These are phyloP conservation scores for Contarinia nasturtii DNA, from an alignment of 1,140 invertebrate genomes.

Conservation along the genomic window DNA sequence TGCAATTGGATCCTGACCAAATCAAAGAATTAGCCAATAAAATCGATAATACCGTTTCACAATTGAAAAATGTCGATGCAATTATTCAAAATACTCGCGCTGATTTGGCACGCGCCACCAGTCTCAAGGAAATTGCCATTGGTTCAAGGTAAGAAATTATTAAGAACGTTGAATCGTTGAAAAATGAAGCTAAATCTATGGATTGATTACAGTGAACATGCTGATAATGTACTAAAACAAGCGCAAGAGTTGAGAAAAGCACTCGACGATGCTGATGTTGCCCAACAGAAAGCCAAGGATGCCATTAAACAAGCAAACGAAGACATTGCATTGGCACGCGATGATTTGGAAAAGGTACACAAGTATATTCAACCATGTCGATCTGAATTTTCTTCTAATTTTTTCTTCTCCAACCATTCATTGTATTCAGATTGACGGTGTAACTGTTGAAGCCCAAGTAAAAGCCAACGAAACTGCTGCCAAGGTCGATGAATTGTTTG, in stretches of 20 bases:
- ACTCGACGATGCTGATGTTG: constrained; percentile 44
- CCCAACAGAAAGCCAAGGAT: constrained; percentile 54
- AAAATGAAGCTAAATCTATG: neutral
- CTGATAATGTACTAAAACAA: constrained; percentile 32
- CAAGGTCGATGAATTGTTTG: constrained; percentile 44
- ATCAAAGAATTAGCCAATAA: constrained; percentile 62
- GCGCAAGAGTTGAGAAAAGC: constrained; percentile 35
- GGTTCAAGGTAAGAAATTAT: constrained; percentile 41
- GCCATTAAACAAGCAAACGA: constrained; percentile 62
- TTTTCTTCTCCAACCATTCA: no score
- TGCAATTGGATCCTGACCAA: constrained; percentile 60
- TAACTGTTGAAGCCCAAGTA: constrained; percentile 51
- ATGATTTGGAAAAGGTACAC: constrained; percentile 43
- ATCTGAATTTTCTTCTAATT: neutral
- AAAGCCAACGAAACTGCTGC: constrained; percentile 51
- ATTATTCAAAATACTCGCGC: constrained; percentile 71
- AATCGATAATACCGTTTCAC: constrained; percentile 70
- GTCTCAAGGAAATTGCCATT: constrained; percentile 57
- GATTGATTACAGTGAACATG: constrained; percentile 20
- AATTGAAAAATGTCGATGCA: constrained; percentile 72
- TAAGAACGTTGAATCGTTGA: neutral
- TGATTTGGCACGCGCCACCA: constrained; percentile 52
- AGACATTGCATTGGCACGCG: constrained; percentile 56
- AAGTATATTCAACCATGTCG: neutral
- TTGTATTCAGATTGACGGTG: constrained; percentile 36